These are phyloP conservation scores for Dendrolimus punctatus DNA, from an alignment of 1,140 invertebrate genomes.

Conservation along the genomic window DNA sequence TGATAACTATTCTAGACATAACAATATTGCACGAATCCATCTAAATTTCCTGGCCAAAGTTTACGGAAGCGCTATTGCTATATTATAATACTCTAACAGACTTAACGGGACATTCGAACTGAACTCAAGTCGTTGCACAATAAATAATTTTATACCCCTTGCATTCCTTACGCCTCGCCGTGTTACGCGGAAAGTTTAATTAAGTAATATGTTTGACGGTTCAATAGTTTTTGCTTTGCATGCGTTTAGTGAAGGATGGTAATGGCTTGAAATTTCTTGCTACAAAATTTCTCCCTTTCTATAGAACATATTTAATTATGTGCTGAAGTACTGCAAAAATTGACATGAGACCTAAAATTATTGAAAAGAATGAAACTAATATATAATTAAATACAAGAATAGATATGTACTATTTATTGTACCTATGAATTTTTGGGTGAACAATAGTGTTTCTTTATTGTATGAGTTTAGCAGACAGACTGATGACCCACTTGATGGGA, in stretches of 20 bases:
- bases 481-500: no score
- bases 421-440: no score
- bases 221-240: no score
- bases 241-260: no score
- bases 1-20: background rate
- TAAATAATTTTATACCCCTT: conserved; percentile 68
- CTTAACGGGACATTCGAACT: conserved; percentile 50
- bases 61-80: conserved; percentile 41
- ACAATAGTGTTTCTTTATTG: no score
- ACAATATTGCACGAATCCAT: conserved; percentile 30
- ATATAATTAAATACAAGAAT: background rate
- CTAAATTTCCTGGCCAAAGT: conserved; percentile 41
- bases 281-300: no score
- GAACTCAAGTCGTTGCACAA: conserved; percentile 55
- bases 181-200: no score
- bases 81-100: conserved; percentile 47
- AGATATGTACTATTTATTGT: no score
- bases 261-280: no score
- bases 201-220: no score
- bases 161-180: background rate
- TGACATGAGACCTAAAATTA: background rate
- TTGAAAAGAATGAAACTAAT: background rate
- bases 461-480: no score
- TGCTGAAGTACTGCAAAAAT: background rate
- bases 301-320: no score